A percentile compares a stretch with the other conserved stretches of the same genome.
Evolutionary conservation across 2,888 invertebrate species (phyloP).

Genomic region (Apomyelois bistriatella): DNA sequence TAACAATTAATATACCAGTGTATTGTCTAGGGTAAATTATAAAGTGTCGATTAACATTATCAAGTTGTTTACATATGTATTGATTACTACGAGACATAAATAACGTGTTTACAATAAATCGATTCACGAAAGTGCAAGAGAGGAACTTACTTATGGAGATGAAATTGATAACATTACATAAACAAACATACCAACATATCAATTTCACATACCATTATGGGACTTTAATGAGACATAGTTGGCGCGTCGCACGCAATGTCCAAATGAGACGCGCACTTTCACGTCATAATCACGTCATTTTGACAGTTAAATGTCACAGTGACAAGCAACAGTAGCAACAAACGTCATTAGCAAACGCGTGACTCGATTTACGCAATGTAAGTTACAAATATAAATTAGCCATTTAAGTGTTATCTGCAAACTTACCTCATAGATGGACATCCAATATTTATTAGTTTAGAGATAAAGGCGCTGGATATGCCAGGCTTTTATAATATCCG

Average conservation of each 20-base stretch:
- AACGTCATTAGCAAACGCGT: slow-evolving; percentile 47
- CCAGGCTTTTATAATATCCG: not conserved
- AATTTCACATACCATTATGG: slow-evolving; percentile 11
- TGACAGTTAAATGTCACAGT: slow-evolving; percentile 15
- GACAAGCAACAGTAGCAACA: slow-evolving; percentile 46
- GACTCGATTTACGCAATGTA: slow-evolving; percentile 63
- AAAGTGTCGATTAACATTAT: too few relatives aligned
- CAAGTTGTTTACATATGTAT: too few relatives aligned
- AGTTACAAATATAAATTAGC: slow-evolving; percentile 66
- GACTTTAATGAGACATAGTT: slow-evolving; percentile 16
- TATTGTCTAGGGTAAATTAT: too few relatives aligned
- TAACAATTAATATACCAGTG: too few relatives aligned
- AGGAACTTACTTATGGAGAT: slow-evolving; percentile 1
- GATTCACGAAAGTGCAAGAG: not conserved
- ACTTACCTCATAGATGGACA: slow-evolving; percentile 43
- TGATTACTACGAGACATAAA: not conserved
- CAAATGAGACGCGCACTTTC: slow-evolving; percentile 28
- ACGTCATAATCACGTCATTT: slow-evolving; percentile 21
- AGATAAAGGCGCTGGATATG: slow-evolving; percentile 41
- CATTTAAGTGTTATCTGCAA: slow-evolving; percentile 63
- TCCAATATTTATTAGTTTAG: slow-evolving; percentile 39
- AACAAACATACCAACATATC: slow-evolving; percentile 9
- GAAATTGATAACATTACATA: slow-evolving; percentile 9
- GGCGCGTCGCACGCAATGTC: slow-evolving; percentile 18
- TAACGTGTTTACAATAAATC: not conserved